phyloP scores from a whole-genome alignment of 2,113 vertebrate species.

The Corydoras sp. region DNA sequence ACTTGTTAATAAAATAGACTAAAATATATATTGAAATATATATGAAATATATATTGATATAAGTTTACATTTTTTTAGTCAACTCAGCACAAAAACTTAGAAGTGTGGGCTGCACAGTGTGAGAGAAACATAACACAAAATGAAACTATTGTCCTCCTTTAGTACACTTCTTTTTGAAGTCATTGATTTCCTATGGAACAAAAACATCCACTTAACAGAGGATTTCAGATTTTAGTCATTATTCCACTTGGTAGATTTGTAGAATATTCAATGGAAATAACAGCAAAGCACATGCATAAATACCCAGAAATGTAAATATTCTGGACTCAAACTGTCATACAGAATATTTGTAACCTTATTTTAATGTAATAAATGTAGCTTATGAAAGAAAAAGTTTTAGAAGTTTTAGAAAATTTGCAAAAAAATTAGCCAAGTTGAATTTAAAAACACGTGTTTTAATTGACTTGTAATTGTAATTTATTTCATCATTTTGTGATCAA shows the following conservation, averaged over 20 bases:
- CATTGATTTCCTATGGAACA: constrained; percentile 37
- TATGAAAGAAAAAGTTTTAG: no score
- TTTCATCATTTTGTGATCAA: no score
- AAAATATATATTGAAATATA: no score
- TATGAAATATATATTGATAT: neutral
- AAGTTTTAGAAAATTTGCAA: no score
- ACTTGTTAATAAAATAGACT: no score
- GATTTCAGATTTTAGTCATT: constrained; percentile 31
- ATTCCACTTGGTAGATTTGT: constrained; percentile 27
- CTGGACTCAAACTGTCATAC: no score
- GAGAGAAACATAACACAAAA: constrained; percentile 30
- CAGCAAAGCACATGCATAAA: neutral
- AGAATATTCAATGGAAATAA: constrained; percentile 10
- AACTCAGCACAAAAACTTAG: neutral
- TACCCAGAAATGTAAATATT: no score
- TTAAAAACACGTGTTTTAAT: no score
- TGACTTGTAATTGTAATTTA: no score
- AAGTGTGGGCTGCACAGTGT: constrained; percentile 30
- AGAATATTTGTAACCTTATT: no score
- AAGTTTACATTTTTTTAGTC: neutral
- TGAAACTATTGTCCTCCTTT: constrained; percentile 22
- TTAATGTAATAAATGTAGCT: no score
- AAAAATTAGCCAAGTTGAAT: no score
- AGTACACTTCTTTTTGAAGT: constrained; percentile 17
- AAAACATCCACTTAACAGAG: constrained; percentile 18